These are phyloP conservation scores for Pica pica DNA, from an alignment of 2,113 vertebrate genomes.

Conservation along the genomic window DNA sequence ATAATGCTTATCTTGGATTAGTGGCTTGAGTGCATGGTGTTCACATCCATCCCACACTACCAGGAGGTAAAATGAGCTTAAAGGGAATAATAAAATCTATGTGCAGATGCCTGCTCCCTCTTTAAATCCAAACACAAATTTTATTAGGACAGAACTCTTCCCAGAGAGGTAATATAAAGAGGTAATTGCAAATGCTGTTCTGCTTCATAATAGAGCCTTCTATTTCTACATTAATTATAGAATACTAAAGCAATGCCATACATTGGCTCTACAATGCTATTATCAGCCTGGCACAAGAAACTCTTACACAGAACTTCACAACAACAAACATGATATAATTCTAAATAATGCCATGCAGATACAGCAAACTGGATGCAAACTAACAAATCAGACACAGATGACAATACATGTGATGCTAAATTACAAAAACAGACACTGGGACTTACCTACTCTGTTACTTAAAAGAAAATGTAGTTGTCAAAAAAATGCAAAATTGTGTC, in stretches of 20 bases:
- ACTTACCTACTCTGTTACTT: not conserved
- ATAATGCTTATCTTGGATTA: conserved; percentile 48
- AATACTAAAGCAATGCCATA: not conserved
- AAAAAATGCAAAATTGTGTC: not conserved
- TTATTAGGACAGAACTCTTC: conserved; percentile 29
- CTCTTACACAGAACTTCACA: not conserved
- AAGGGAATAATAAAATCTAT: conserved; percentile 20
- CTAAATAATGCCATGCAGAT: not conserved
- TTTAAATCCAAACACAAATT: conserved; percentile 41
- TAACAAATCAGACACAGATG: not conserved
- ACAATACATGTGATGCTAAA: not conserved
- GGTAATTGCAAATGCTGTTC: conserved; percentile 16
- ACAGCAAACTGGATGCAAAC: not conserved
- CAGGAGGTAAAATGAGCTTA: conserved; percentile 7
- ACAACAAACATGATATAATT: not conserved
- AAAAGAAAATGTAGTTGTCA: not conserved
- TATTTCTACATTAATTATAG: not conserved
- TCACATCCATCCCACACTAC: not conserved
- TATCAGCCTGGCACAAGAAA: not conserved
- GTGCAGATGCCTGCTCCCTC: conserved; percentile 1
- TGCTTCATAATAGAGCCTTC: not conserved
- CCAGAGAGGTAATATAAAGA: conserved; percentile 22
- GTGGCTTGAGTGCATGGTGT: not conserved
- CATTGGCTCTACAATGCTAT: not conserved
- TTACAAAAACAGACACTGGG: not conserved